These are phyloP conservation scores for Enteromius treurensis DNA, from an alignment of 2,797 vertebrate species.

Conservation along the genomic window DNA sequence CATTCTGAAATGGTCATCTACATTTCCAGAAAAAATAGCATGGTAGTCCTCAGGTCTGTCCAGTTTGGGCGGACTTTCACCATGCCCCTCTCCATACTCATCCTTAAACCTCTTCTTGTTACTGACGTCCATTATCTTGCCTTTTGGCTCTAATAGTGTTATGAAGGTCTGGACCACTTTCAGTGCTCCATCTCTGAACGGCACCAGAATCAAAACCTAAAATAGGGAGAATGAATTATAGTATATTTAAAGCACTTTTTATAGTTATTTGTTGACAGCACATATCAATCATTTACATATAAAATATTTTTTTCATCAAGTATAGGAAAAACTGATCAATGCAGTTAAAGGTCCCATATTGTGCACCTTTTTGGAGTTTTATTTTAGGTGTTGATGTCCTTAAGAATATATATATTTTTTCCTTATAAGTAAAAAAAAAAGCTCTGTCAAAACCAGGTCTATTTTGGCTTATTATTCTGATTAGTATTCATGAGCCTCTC, in stretches of 20 bases:
- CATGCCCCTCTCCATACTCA: constrained; percentile 85
- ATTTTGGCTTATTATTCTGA: no score
- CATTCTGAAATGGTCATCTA: constrained; percentile 96
- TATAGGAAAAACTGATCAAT: background rate
- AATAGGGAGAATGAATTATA: background rate
- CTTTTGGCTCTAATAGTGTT: constrained; percentile 84
- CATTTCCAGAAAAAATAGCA: constrained; percentile 91
- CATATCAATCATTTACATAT: background rate
- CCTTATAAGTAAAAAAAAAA: no score
- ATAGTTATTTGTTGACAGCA: background rate
- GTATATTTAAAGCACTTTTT: constrained; percentile 3
- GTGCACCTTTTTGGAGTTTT: no score
- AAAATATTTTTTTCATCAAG: background rate
- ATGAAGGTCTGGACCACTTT: constrained; percentile 86
- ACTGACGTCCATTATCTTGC: constrained; percentile 88
- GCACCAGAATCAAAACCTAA: constrained; percentile 92
- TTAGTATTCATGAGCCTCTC: no score
- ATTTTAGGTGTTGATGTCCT: no score
- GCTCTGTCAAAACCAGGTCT: no score
- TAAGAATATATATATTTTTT: no score
- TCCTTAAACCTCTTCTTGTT: constrained; percentile 95
- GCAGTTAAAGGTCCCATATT: background rate
- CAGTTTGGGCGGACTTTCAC: constrained; percentile 82
- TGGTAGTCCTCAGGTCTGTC: constrained; percentile 92
- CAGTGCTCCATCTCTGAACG: constrained; percentile 88